These are phyloP conservation scores for Thecocarcelia acutangulata DNA, from an alignment of 2,888 invertebrate species.

Conservation along the genomic window DNA sequence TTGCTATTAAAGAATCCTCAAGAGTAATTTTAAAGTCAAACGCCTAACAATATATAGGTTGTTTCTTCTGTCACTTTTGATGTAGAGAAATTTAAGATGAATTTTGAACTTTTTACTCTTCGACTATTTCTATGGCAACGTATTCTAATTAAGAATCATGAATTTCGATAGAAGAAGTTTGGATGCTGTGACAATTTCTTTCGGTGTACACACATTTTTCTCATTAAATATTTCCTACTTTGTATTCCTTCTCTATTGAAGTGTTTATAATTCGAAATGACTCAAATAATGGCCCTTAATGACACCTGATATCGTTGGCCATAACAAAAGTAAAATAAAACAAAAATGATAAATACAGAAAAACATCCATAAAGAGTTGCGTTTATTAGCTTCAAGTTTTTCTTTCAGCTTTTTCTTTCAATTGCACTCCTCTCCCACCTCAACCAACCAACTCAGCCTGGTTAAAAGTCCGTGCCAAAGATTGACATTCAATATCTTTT, in stretches of 20 bases:
- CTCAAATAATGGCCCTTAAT: constrained; percentile 78
- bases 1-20: too few species aligned
- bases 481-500: constrained; percentile 64
- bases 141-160: too few species aligned
- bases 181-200: too few species aligned
- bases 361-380: constrained; percentile 48
- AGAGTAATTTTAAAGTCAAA: too few species aligned
- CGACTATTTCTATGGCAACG: too few species aligned
- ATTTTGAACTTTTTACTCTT: too few species aligned
- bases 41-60: too few species aligned
- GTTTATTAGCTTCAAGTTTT: constrained; percentile 31
- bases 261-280: constrained; percentile 77
- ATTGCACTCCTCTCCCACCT: neutral
- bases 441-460: neutral
- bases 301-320: constrained; percentile 78
- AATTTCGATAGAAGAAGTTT: too few species aligned
- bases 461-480: constrained; percentile 28
- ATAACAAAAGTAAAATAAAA: constrained; percentile 35
- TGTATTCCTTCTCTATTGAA: constrained; percentile 74
- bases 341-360: neutral
- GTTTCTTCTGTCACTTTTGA: too few species aligned
- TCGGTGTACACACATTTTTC: neutral
- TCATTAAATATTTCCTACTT: constrained; percentile 49
- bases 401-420: constrained; percentile 25
- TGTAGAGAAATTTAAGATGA: too few species aligned